A percentile compares a stretch with the other conserved stretches of the same genome.
phyloP scores from a whole-genome alignment of 1,140 invertebrate species.

The Tetramorium parvispinum region DNA sequence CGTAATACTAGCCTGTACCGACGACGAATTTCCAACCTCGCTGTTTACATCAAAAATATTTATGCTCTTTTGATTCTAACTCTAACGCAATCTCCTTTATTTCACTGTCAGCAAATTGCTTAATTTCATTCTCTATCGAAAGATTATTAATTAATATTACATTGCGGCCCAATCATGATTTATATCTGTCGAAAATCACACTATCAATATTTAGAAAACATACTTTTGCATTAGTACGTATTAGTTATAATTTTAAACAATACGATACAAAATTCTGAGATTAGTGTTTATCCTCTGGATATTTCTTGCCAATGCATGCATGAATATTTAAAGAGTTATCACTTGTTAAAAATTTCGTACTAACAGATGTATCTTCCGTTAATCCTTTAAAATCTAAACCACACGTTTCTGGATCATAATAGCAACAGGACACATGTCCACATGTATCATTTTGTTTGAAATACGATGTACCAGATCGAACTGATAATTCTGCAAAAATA shows the following conservation, averaged over 20 bases:
- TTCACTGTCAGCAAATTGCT: not conserved
- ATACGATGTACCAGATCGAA: not conserved
- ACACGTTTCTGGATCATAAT: slow-evolving; percentile 98
- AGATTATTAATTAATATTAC: not conserved
- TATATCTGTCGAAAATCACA: not conserved
- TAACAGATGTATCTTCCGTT: slow-evolving; percentile 95
- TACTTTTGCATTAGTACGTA: not conserved
- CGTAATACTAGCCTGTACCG: too few relatives aligned
- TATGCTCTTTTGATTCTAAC: not conserved
- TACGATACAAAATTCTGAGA: not conserved
- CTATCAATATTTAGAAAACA: slow-evolving; percentile 4
- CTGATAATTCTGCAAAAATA: not conserved
- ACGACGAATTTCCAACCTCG: too few relatives aligned
- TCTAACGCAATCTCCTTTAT: not conserved
- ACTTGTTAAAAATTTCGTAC: slow-evolving; percentile 69
- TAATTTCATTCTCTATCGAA: not conserved
- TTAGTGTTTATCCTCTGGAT: not conserved
- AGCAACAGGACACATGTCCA: slow-evolving; percentile 92
- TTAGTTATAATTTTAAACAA: slow-evolving; percentile 31
- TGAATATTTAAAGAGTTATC: not conserved
- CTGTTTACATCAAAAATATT: not conserved
- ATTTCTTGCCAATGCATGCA: not conserved
- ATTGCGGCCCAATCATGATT: not conserved
- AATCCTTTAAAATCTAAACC: slow-evolving; percentile 97
- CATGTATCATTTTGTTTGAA: not conserved